These are phyloP conservation scores for Oscarella lobularis DNA, from an alignment of 37 sponge, comb jelly and placozoan species.

Conservation along the genomic window DNA sequence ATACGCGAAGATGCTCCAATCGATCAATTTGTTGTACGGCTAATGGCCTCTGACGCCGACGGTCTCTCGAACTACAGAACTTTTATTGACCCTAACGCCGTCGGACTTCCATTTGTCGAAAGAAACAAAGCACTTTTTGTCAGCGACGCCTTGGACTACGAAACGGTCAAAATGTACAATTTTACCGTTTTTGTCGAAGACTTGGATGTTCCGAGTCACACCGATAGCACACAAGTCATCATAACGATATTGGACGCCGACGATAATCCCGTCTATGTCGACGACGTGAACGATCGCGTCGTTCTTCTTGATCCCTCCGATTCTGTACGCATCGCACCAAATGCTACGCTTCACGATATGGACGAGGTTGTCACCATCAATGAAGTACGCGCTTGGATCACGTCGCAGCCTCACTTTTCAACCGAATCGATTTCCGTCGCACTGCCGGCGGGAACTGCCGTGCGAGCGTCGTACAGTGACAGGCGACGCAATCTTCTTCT, in stretches of 20 bases:
- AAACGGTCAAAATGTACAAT: not conserved
- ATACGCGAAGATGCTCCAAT: not conserved
- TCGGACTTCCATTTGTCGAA: not conserved
- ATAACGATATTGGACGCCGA: not conserved
- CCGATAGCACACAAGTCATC: not conserved
- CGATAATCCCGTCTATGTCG: not conserved
- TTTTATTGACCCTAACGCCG: not conserved
- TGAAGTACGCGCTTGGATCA: not conserved
- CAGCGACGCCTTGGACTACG: not conserved
- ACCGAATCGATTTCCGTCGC: not conserved
- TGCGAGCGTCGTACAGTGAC: not conserved
- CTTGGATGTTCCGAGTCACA: not conserved
- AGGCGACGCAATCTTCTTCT: not conserved
- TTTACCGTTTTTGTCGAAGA: not conserved
- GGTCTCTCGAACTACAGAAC: not conserved
- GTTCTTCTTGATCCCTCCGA: not conserved
- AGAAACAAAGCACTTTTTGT: not conserved
- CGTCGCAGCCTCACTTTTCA: not conserved
- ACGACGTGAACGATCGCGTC: not conserved
- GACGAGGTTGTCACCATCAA: not conserved
- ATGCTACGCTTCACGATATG: not conserved
- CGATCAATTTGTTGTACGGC: not conserved
- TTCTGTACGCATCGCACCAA: not conserved
- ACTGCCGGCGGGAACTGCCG: not conserved
- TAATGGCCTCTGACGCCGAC: not conserved